phyloP scores from a whole-genome alignment of 2,113 vertebrate genomes.

The Vicugna pacos region DNA sequence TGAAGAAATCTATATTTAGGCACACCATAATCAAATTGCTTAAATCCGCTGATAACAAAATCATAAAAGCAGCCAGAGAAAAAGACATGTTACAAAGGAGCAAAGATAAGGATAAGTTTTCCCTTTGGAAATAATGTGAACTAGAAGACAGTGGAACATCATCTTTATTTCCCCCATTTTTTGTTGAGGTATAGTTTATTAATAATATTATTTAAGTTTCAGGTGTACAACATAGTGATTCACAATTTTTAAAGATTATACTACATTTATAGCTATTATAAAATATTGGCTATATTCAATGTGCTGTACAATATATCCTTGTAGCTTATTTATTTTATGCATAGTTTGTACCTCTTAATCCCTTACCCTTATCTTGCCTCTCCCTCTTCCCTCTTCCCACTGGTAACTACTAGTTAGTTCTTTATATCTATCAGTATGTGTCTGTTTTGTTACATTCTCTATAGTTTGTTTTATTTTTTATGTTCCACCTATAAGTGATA shows the following conservation, averaged over 20 bases:
- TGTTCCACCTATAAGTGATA: not conserved
- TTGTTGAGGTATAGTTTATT: not conserved
- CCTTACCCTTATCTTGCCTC: not conserved
- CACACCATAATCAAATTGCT: not conserved
- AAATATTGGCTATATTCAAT: not conserved
- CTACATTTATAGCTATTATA: not conserved
- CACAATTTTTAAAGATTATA: not conserved
- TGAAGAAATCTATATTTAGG: not conserved
- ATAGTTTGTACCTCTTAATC: not conserved
- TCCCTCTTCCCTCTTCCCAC: not conserved
- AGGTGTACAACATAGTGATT: not conserved
- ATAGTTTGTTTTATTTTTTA: not conserved
- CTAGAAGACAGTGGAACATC: not conserved
- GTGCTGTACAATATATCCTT: not conserved
- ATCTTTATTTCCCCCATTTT: not conserved
- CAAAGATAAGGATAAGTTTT: not conserved
- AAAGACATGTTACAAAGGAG: not conserved
- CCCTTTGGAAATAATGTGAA: not conserved
- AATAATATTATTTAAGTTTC: not conserved
- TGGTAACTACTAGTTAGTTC: not conserved
- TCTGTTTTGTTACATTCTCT: not conserved
- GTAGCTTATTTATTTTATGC: not conserved
- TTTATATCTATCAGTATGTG: not conserved
- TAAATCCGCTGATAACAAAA: not conserved
- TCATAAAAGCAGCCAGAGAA: not conserved